Percentiles rank a stretch among this genome's conserved stretches.
These are phyloP conservation scores for Megamerina dolium DNA, from an alignment of 2,888 invertebrate genomes.

Conservation along the genomic window DNA sequence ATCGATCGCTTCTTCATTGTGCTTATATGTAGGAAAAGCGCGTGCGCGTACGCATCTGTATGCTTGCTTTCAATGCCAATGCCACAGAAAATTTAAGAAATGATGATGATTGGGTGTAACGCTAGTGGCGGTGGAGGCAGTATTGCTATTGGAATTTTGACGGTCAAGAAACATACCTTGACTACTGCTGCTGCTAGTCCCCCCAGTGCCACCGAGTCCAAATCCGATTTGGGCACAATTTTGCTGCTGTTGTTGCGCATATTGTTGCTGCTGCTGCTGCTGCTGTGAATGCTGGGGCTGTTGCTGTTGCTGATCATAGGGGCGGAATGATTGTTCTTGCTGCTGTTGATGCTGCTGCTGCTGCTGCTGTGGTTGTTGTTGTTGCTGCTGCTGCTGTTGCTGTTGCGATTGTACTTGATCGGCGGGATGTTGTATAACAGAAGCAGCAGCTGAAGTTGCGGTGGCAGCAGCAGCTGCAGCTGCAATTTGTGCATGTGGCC, in stretches of 20 bases:
- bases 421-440: constrained; percentile 36
- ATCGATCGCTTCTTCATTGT: too few species aligned
- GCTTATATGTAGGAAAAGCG: too few species aligned
- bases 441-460: constrained; percentile 30
- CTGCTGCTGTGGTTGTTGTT: constrained; percentile 14
- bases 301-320: constrained; percentile 38
- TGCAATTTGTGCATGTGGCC: constrained; percentile 48
- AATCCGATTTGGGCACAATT: constrained; percentile 39
- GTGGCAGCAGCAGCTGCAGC: constrained; percentile 43
- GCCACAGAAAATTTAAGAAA: constrained; percentile 45
- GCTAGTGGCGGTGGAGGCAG: constrained; percentile 30
- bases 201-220: constrained; percentile 10
- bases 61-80: constrained; percentile 42
- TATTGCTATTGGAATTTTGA: constrained; percentile 42
- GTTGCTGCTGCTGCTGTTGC: constrained; percentile 23
- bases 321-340: constrained; percentile 36
- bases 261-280: constrained; percentile 32
- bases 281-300: constrained; percentile 25
- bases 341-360: constrained; percentile 31
- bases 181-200: constrained; percentile 27
- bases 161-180: constrained; percentile 49
- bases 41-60: too few species aligned
- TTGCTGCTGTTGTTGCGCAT: constrained; percentile 35
- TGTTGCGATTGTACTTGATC: constrained; percentile 22
- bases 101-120: constrained; percentile 44